Evolutionary conservation across 2,113 vertebrate genomes (phyloP), one percentile per base, ranked within the genome.

Genomic region (Sturnus vulgaris): DNA sequence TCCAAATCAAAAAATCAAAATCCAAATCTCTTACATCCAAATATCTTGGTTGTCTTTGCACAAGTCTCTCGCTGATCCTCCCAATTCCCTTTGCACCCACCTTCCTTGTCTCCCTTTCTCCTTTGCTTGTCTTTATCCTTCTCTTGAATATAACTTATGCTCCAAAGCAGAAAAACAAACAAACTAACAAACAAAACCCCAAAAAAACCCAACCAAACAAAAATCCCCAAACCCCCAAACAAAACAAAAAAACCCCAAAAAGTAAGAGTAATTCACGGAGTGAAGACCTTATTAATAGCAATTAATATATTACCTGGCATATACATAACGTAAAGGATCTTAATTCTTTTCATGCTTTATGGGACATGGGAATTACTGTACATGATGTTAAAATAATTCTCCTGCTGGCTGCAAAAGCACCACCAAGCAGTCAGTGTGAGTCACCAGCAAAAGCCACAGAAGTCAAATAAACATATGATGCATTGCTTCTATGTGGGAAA

Each of bases 341-440:
- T 46, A 50, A 6, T 52, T 22, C 75, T n/a, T n/a, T 70, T 40
- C 2, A 0, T 39, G 16, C 63, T 72, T 57, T 66, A 59, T 33
- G 30, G 35, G 52, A 55, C 37, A 39, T 13, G 15, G 25, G 28
- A 61, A 19, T 83, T 84, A 46, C 50, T 49, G 49, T 0, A 2
- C 14, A 65, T 35, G 50, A 8, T 17, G 16, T 63, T 61, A 56
- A 79, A 68, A 76, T 40, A 76, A 59, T 91, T 73, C 27, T 88
- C 24, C 35, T 57, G 27, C 59, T 95, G 87, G 72, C 85, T 94
- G 83, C 39, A 94, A 96, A 94, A 91, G 44, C 81, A 73, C 64
- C 52, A 37, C 65, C 80, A 16, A 18, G 18, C 76, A 73, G 71
- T 35, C 60, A 70, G 47, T 10, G 7, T 78, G 81, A 94, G 42